These are phyloP conservation scores for Ariopsis seemanni DNA, from an alignment of 2,113 vertebrate species.

Conservation along the genomic window DNA sequence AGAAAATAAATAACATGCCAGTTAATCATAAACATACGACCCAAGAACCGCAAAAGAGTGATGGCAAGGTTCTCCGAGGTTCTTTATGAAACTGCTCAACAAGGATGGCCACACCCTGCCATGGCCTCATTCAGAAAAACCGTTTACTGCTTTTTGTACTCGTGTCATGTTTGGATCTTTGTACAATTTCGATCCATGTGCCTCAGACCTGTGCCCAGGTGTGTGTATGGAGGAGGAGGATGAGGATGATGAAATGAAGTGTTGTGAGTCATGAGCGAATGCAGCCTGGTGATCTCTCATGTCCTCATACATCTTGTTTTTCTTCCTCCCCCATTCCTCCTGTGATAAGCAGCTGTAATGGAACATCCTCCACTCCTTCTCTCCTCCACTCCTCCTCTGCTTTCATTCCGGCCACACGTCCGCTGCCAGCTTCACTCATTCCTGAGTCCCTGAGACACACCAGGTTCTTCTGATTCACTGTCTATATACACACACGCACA, in stretches of 20 bases:
- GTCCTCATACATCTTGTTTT: neutral
- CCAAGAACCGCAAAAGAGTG: neutral
- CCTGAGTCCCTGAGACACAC: slow-evolving; percentile 34
- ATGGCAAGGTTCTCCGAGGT: neutral
- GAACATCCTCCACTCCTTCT: neutral
- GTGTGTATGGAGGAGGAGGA: neutral
- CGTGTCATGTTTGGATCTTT: neutral
- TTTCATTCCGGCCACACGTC: slow-evolving; percentile 37
- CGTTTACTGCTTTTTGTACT: neutral
- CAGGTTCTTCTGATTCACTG: slow-evolving; percentile 29
- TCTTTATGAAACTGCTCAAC: neutral
- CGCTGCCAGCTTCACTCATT: slow-evolving; percentile 40
- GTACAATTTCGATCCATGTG: neutral
- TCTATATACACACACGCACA: slow-evolving; percentile 21
- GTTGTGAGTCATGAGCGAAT: neutral
- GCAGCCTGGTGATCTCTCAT: neutral
- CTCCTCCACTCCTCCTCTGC: neutral
- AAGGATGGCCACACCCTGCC: neutral
- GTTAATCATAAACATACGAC: slow-evolving; percentile 9
- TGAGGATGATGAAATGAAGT: neutral
- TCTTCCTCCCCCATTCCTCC: neutral
- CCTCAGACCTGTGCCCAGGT: neutral
- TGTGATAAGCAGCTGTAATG: slow-evolving; percentile 18
- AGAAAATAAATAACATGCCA: slow-evolving; percentile 19
- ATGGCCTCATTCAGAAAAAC: neutral